These are phyloP conservation scores for Pammene fasciana DNA, from an alignment of 2,888 invertebrate genomes.

Conservation along the genomic window DNA sequence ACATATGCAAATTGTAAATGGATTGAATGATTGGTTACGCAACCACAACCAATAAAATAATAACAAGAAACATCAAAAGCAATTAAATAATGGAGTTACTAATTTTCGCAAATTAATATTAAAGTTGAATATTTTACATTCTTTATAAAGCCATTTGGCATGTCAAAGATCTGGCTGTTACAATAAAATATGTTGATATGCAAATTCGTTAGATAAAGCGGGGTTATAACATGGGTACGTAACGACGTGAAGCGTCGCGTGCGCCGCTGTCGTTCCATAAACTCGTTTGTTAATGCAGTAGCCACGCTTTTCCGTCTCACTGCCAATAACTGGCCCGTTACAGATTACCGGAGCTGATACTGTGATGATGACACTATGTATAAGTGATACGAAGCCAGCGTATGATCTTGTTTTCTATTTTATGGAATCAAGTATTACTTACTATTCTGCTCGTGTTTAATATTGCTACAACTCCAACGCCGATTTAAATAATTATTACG, in stretches of 20 bases:
- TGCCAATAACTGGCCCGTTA: conserved; percentile 56
- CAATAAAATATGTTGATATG: conserved; percentile 68
- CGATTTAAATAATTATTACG: conserved; percentile 4
- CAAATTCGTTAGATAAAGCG: conserved; percentile 68
- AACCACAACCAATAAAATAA: conserved; percentile 29
- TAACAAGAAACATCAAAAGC: conserved; percentile 23
- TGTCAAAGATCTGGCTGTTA: conserved; percentile 61
- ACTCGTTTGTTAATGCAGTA: conserved; percentile 56
- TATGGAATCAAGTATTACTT: background rate
- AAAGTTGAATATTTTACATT: conserved; percentile 58
- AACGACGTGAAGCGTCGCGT: conserved; percentile 55
- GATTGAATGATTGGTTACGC: conserved; percentile 10
- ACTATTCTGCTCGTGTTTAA: background rate
- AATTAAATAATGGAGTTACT: conserved; percentile 32
- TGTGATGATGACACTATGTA: conserved; percentile 18
- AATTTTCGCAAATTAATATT: conserved; percentile 38
- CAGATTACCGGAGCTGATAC: conserved; percentile 54
- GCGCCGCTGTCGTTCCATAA: conserved; percentile 43
- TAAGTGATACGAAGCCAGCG: conserved; percentile 1
- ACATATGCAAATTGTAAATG: too few species aligned
- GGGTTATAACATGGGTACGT: conserved; percentile 66
- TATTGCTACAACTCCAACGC: background rate
- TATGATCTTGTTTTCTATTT: conserved; percentile 24
- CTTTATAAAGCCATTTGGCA: conserved; percentile 66
- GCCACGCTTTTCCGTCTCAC: conserved; percentile 52